These are phyloP conservation scores for Capreolus pygargus DNA, from an alignment of 2,113 vertebrate genomes.

Conservation along the genomic window DNA sequence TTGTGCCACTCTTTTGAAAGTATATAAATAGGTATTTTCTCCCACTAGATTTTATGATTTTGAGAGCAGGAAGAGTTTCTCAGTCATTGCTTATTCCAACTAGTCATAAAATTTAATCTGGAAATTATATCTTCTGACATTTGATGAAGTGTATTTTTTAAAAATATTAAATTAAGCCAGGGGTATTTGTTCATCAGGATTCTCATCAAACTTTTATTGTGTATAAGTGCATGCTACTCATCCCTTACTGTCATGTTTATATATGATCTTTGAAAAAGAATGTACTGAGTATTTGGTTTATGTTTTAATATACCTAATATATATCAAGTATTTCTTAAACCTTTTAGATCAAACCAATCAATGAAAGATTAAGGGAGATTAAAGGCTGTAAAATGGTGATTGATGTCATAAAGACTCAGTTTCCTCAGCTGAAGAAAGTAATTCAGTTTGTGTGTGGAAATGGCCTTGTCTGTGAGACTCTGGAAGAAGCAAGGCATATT, in stretches of 20 bases:
- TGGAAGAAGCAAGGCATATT: constrained; percentile 88
- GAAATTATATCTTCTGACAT: not conserved
- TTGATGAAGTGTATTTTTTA: not conserved
- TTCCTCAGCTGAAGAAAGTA: constrained; percentile 86
- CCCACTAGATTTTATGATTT: not conserved
- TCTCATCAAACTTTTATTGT: not conserved
- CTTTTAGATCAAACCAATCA: constrained; percentile 89
- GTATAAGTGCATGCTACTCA: not conserved
- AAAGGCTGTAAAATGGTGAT: constrained; percentile 91
- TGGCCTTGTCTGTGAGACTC: constrained; percentile 90
- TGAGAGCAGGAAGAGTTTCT: not conserved
- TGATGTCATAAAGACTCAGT: constrained; percentile 89
- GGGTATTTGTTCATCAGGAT: not conserved
- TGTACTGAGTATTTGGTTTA: not conserved
- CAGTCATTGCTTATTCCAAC: not conserved
- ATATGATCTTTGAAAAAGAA: not conserved
- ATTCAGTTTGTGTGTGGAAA: constrained; percentile 96
- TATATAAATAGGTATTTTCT: not conserved
- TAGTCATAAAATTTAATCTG: not conserved
- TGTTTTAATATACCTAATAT: not conserved
- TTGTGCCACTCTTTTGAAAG: not conserved
- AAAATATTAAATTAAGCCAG: not conserved
- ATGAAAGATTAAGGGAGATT: constrained; percentile 91
- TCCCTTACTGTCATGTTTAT: not conserved
- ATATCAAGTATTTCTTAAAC: constrained; percentile 23